Evolutionary conservation across 30 jellyfish, hydroid and myxozoan genomes (phyloP).

Genomic region (Aurelia aurita): DNA sequence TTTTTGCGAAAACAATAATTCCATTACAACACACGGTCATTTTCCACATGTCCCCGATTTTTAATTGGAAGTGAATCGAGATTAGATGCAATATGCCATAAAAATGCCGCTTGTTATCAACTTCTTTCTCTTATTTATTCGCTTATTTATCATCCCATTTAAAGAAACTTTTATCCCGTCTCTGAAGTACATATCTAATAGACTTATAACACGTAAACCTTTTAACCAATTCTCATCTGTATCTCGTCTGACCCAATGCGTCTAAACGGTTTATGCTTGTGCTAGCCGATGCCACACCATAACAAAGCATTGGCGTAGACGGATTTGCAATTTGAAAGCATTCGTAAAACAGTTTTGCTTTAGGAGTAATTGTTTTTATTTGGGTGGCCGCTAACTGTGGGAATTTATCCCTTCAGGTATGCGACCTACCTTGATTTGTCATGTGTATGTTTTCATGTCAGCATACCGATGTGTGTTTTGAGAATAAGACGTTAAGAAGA

Average conservation of each 20-base stretch:
- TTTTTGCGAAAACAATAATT: no score
- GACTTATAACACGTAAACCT: constrained; percentile 29
- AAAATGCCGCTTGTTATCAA: no score
- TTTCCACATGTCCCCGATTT: no score
- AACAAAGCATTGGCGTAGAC: constrained; percentile 1
- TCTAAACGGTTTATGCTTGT: neutral
- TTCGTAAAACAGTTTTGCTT: constrained; percentile 1
- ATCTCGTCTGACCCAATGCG: constrained; percentile 27
- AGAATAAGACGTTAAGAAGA: no score
- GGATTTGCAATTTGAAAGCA: neutral
- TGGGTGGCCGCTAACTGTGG: constrained; percentile 16
- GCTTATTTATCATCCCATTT: no score
- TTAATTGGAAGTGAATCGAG: no score
- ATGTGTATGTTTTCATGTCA: no score
- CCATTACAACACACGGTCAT: no score
- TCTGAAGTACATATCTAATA: constrained; percentile 1
- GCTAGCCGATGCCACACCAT: constrained; percentile 1
- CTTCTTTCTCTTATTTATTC: no score
- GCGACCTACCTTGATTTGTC: neutral
- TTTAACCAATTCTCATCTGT: constrained; percentile 5
- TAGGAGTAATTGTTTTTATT: constrained; percentile 1
- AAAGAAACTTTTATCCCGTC: no score
- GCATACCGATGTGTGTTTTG: no score
- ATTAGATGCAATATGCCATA: no score
- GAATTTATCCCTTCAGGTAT: neutral